These are phyloP conservation scores for Noctua comes DNA, from an alignment of 2,888 invertebrate species.

Conservation along the genomic window DNA sequence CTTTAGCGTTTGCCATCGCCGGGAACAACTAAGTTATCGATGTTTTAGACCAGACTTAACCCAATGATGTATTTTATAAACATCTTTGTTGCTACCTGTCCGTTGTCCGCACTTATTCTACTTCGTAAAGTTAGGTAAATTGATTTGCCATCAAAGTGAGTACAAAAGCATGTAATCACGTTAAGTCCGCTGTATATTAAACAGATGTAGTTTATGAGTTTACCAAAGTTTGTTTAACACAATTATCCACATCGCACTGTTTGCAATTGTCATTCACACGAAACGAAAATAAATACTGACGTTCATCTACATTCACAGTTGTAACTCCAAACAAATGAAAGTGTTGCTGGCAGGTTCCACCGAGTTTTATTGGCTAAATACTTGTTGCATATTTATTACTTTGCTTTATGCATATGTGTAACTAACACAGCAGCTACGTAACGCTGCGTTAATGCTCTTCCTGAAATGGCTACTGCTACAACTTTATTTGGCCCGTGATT, in stretches of 20 bases:
- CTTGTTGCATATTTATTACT: slow-evolving; percentile 53
- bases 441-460: slow-evolving; percentile 26
- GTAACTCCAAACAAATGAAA: slow-evolving; percentile 49
- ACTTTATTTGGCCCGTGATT: slow-evolving; percentile 15
- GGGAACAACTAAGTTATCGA: slow-evolving; percentile 51
- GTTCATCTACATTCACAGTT: slow-evolving; percentile 33
- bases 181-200: slow-evolving; percentile 8
- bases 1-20: slow-evolving; percentile 32
- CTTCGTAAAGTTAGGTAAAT: slow-evolving; percentile 40
- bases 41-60: slow-evolving; percentile 50
- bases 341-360: slow-evolving; percentile 50
- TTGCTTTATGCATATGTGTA: slow-evolving; percentile 36
- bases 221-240: slow-evolving; percentile 28
- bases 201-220: background rate
- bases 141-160: slow-evolving; percentile 27
- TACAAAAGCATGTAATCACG: slow-evolving; percentile 5
- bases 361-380: slow-evolving; percentile 51
- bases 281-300: slow-evolving; percentile 40
- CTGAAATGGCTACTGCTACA: background rate
- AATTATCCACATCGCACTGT: slow-evolving; percentile 35
- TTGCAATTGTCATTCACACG: slow-evolving; percentile 42
- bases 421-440: slow-evolving; percentile 6
- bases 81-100: slow-evolving; percentile 30
- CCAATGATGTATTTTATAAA: slow-evolving; percentile 54
- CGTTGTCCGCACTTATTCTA: slow-evolving; percentile 13